Evolutionary conservation across 1,140 invertebrate species (phyloP), one percentile per base, ranked within the genome.

Genomic region (Zaprionus nigranus): DNA sequence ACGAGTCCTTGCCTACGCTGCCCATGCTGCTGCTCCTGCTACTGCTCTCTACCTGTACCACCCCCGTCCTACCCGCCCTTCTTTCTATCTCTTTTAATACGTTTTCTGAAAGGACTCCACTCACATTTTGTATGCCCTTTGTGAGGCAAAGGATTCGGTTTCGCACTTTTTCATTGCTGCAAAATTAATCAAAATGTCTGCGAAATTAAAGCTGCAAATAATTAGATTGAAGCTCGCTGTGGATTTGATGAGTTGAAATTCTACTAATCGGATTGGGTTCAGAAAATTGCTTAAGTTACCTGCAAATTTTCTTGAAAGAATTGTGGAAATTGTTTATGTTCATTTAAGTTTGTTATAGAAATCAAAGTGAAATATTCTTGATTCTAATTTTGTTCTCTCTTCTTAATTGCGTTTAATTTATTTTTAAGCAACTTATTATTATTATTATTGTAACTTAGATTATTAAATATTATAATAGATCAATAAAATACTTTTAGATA

Each of bases 101-200:
- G 26, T n/a, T 77, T 73, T 78, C 56, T 76, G 79, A 62, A 88
- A 88, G 75, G 75, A 74, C 46, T 49, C 69, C 71, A 59, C 74
- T 80, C 71, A 69, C 76, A 91, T 88, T 91, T 82, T 82, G 86
- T 85, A 88, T 91, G 90, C 90, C 61, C 79, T 91, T 91, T 91
- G 90, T 75, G 70, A 53, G 69, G 72, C 60, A 82, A 88, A 91
- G 81, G 84, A 87, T 86, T 83, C 69, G 58, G 63, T 79, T 88
- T 58, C 81, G 81, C 77, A 79, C 82, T 79, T 90, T 90, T 79
- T 80, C 69, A 67, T 62, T 73, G 72, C 74, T 72, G 51, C 56
- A 61, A 87, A 90, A 90, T 87, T 88, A 91, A 91, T 91, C 77
- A 79, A 85, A 91, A 87, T 91, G 78, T 77, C 72, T 82, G 75